A percentile compares a stretch with the other conserved stretches of the same genome.
Conservation (phyloP, 2,888 invertebrate species). For the Crossocerus cetratus region DNA sequence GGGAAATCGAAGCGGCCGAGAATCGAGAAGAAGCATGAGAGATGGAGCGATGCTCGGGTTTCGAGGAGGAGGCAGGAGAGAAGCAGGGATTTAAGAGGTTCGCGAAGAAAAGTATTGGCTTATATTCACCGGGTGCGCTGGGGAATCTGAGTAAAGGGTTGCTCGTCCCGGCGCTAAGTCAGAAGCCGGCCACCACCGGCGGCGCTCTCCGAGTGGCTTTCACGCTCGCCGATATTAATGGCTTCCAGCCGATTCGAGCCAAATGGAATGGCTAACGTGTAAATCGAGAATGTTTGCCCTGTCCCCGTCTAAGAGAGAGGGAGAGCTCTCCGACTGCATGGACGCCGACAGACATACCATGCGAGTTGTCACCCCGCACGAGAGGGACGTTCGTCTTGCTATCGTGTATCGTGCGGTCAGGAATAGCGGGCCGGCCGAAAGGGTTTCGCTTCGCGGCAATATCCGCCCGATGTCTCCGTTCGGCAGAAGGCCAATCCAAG, state of each 20-base stretch:
- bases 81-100: neutral
- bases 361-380: conserved; percentile 39
- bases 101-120: conserved; percentile 12
- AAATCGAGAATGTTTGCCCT: conserved; percentile 68
- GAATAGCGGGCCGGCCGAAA: conserved; percentile 6
- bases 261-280: conserved; percentile 69
- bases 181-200: conserved; percentile 31
- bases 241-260: conserved; percentile 64
- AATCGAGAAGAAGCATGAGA: neutral
- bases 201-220: conserved; percentile 52
- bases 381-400: conserved; percentile 43
- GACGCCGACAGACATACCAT: conserved; percentile 39
- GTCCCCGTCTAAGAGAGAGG: conserved; percentile 31
- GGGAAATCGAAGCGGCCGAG: neutral
- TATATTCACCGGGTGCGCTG: conserved; percentile 26
- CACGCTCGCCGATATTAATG: conserved; percentile 64
- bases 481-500: neutral
- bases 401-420: conserved; percentile 11
- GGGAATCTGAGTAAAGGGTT: conserved; percentile 50
- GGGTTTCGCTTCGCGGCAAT: neutral
- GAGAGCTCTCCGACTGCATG: conserved; percentile 41
- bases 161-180: conserved; percentile 46
- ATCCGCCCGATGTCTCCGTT: neutral
- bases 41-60: neutral
- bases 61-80: neutral